A percentile compares a stretch with the other conserved stretches of the same genome.
Conservation (phyloP, 92 coral and sea anemone genomes). For the Porites rus region DNA sequence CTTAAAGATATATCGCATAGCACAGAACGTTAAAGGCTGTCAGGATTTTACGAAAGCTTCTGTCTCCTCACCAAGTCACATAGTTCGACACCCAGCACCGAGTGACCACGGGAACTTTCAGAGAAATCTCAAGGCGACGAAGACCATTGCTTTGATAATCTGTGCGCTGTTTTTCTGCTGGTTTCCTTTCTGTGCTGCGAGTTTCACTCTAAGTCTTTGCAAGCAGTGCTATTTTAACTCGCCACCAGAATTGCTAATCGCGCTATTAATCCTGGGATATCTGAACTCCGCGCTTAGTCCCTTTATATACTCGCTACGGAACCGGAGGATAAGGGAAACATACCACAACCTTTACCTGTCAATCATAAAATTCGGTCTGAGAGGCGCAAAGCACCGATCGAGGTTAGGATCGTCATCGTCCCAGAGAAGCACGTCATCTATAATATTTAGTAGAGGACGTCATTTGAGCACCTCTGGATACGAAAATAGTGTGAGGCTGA, state of each 20-base stretch:
- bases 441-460: neutral
- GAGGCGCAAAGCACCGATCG: constrained; percentile 20
- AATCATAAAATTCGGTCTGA: constrained; percentile 20
- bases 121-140: constrained; percentile 78
- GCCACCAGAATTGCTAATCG: constrained; percentile 49
- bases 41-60: constrained; percentile 54
- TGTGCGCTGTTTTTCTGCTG: constrained; percentile 80
- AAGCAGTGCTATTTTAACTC: constrained; percentile 32
- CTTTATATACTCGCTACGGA: constrained; percentile 67
- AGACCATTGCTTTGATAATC: constrained; percentile 74
- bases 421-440: constrained; percentile 19
- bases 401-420: neutral
- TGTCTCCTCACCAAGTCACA: neutral
- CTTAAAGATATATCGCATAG: constrained; percentile 75
- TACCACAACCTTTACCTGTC: constrained; percentile 33
- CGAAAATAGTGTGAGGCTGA: constrained; percentile 7
- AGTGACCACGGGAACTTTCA: constrained; percentile 58
- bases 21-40: constrained; percentile 53
- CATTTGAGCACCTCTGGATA: constrained; percentile 27
- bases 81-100: constrained; percentile 35
- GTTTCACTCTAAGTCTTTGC: constrained; percentile 46
- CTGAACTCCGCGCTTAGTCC: constrained; percentile 78
- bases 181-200: constrained; percentile 77
- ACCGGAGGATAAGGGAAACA: constrained; percentile 69
- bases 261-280: constrained; percentile 71